Percentiles rank a stretch among this genome's conserved stretches.
These are phyloP conservation scores for Macroteleia sp. DNA, from an alignment of 2,888 invertebrate genomes.

Conservation along the genomic window DNA sequence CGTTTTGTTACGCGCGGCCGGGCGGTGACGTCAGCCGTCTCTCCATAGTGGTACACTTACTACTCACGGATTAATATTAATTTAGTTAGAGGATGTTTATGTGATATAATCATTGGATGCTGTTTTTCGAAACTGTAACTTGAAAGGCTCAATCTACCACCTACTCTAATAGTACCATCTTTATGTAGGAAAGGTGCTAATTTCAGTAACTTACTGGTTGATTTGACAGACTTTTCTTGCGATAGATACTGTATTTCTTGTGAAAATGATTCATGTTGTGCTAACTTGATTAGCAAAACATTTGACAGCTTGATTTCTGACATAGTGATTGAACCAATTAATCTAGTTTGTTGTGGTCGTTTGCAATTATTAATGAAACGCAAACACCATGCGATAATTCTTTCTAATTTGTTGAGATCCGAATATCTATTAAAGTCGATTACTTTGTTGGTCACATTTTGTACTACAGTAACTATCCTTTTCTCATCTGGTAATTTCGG, in stretches of 20 bases:
- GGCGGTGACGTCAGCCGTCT: too few relatives aligned
- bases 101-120: neutral
- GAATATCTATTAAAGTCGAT: conserved; percentile 3
- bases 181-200: neutral
- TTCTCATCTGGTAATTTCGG: neutral
- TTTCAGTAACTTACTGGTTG: neutral
- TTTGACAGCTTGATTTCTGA: neutral
- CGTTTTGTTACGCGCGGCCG: too few relatives aligned
- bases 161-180: neutral
- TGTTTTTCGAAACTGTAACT: neutral
- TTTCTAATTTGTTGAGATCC: neutral
- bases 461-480: too few relatives aligned
- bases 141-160: neutral
- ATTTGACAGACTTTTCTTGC: neutral
- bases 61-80: too few relatives aligned
- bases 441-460: neutral
- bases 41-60: too few relatives aligned
- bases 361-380: neutral
- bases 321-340: neutral
- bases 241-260: neutral
- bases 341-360: neutral
- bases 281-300: neutral
- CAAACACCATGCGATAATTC: neutral
- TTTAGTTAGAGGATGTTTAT: neutral
- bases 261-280: neutral